Conservation (phyloP, 2,888 invertebrate genomes). For the Tipula lateralis region DNA sequence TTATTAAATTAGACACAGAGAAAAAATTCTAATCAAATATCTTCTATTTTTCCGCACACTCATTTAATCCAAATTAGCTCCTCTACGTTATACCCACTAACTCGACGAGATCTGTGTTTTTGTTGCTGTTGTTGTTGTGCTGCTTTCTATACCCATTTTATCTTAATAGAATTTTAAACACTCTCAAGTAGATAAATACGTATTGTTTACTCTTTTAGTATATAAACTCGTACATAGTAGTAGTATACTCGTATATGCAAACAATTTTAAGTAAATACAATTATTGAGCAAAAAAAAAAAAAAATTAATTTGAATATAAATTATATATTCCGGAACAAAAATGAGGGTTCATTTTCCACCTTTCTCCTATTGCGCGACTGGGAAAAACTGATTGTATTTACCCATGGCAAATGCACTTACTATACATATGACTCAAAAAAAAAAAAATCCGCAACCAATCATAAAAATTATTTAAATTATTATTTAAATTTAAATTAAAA, state of each 20-base stretch:
- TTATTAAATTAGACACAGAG: background rate
- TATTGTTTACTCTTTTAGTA: background rate
- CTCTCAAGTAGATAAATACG: background rate
- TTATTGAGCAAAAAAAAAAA: background rate
- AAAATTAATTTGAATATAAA: background rate
- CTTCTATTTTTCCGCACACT: conserved; percentile 1
- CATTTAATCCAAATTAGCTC: conserved; percentile 9
- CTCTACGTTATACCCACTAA: background rate
- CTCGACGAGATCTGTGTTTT: background rate
- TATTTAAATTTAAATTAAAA: conserved; percentile 24
- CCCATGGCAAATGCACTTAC: background rate
- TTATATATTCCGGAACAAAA: background rate
- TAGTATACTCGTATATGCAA: background rate
- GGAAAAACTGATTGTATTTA: background rate
- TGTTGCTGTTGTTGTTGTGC: too few species aligned
- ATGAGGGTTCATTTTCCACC: background rate
- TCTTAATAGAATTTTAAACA: conserved; percentile 11
- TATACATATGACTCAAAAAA: background rate
- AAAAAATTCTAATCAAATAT: background rate
- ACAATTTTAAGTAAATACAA: background rate
- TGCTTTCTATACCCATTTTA: background rate
- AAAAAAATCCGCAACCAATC: background rate
- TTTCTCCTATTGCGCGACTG: background rate
- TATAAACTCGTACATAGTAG: background rate
- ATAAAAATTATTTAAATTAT: conserved; percentile 19